These are phyloP conservation scores for pig (Sus scrofa) DNA, from an alignment of 2,113 vertebrate species.

Conservation along the genomic window T2T-Sscrofa CM000825.6:51508501-51509000, in stretches of 20 bases:
- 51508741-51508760: not conserved
- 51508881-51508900: not conserved
- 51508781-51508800: too few species aligned
- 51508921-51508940: not conserved
- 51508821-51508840: not conserved
- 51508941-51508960: not conserved
- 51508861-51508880: not conserved
- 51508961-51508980: not conserved
- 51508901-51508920: not conserved
- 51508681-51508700: not conserved
- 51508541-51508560: not conserved
- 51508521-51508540: fast-evolving
- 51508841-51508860: not conserved
- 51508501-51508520: not conserved
- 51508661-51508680: not conserved
- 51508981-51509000: not conserved
- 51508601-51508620: not conserved
- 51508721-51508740: not conserved
- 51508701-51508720: not conserved
- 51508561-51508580: fast-evolving
- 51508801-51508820: not conserved
- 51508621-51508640: fast-evolving
- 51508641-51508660: not conserved
- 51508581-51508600: too few species aligned
- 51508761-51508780: not conserved